Evolutionary conservation across 1,140 invertebrate species (phyloP).

Genomic region (Vanessa atalanta): DNA sequence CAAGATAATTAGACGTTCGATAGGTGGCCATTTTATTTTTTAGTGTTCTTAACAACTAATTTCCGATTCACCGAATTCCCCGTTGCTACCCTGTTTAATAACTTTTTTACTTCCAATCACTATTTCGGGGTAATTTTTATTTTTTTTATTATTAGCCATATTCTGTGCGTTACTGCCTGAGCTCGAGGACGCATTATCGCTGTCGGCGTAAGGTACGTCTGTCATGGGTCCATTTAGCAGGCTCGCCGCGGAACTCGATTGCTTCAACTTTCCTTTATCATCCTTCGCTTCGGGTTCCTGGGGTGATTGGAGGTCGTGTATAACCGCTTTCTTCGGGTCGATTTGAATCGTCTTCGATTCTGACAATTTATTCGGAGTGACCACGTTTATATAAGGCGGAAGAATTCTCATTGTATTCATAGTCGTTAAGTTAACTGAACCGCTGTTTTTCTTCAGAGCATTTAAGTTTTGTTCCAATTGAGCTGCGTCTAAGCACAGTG

Average conservation of each 20-base stretch:
- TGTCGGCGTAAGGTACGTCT: constrained; percentile 78
- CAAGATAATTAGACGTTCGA: constrained; percentile 6
- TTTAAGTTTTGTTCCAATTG: constrained; percentile 78
- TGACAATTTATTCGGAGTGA: constrained; percentile 75
- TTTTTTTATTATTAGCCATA: constrained; percentile 53
- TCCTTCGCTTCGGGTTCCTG: constrained; percentile 53
- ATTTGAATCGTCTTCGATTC: constrained; percentile 78
- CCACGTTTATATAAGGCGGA: constrained; percentile 75
- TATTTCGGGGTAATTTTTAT: constrained; percentile 53
- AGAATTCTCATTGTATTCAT: constrained; percentile 78
- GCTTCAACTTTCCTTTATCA: constrained; percentile 58
- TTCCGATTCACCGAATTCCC: constrained; percentile 61
- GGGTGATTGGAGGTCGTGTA: constrained; percentile 65
- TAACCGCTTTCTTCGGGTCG: constrained; percentile 77
- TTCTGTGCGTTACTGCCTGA: constrained; percentile 55
- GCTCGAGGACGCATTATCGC: constrained; percentile 70
- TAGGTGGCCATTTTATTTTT: constrained; percentile 29
- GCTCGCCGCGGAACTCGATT: constrained; percentile 72
- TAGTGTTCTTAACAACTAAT: constrained; percentile 64
- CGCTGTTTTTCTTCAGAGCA: constrained; percentile 76
- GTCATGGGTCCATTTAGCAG: constrained; percentile 77
- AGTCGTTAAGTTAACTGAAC: constrained; percentile 76
- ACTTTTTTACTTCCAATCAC: constrained; percentile 57
- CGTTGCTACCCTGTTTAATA: constrained; percentile 70
- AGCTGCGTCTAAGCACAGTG: constrained; percentile 74